Conservation (phyloP, 1,140 invertebrate species). For the Drosophila melanica region DNA sequence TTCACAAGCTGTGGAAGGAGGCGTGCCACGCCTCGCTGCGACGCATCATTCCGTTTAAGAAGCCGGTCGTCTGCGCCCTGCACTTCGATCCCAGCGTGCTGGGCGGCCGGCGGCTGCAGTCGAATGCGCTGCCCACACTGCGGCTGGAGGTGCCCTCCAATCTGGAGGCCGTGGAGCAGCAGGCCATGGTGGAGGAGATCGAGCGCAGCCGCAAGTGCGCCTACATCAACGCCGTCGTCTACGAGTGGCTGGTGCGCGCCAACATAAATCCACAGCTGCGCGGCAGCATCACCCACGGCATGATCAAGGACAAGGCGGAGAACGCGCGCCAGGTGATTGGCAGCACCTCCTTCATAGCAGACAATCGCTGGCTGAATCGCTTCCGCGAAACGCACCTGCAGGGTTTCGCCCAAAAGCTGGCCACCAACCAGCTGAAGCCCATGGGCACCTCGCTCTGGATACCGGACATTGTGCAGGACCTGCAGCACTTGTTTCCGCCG, state of each 20-base stretch:
- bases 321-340: constrained; percentile 72
- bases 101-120: constrained; percentile 66
- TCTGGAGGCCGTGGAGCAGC: constrained; percentile 73
- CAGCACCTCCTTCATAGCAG: constrained; percentile 71
- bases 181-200: constrained; percentile 79
- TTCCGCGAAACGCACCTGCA: constrained; percentile 78
- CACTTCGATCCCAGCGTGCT: constrained; percentile 77
- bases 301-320: constrained; percentile 82
- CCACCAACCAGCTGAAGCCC: constrained; percentile 73
- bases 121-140: constrained; percentile 72
- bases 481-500: constrained; percentile 75
- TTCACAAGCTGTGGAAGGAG: constrained; percentile 77
- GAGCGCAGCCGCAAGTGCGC: constrained; percentile 75
- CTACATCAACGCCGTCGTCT: constrained; percentile 81
- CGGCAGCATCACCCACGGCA: constrained; percentile 80
- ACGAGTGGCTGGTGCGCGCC: constrained; percentile 78
- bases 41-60: constrained; percentile 76
- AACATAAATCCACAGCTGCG: constrained; percentile 79
- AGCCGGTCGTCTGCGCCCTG: constrained; percentile 75
- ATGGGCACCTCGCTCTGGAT: constrained; percentile 76
- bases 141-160: constrained; percentile 75
- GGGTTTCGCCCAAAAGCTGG: constrained; percentile 77
- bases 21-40: constrained; percentile 77
- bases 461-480: constrained; percentile 75
- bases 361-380: constrained; percentile 81